Percentiles rank a stretch among this genome's conserved stretches.
phyloP scores from a whole-genome alignment of 2,113 vertebrate genomes.

The Dascyllus trimaculatus region DNA sequence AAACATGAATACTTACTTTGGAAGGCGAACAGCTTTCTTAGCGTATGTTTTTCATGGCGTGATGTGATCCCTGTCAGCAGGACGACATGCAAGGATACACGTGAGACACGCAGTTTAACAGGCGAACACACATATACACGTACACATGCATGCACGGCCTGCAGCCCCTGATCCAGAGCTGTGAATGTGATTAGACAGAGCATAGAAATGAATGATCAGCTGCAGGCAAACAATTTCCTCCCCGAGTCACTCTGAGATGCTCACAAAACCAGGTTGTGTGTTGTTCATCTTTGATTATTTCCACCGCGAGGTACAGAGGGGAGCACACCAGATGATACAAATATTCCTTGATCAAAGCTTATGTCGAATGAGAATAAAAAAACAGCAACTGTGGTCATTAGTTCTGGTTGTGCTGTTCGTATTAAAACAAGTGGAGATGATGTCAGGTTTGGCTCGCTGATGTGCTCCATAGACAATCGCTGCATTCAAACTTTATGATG shows the following conservation, averaged over 20 bases:
- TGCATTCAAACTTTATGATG: slow-evolving; percentile 16
- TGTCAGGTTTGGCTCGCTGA: slow-evolving; percentile 12
- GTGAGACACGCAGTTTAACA: slow-evolving; percentile 22
- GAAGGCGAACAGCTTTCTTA: slow-evolving; percentile 25
- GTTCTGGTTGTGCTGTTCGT: slow-evolving; percentile 25
- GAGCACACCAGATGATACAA: slow-evolving; percentile 21
- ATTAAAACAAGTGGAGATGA: slow-evolving; percentile 45
- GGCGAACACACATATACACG: background rate
- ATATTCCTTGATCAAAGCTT: slow-evolving; percentile 39
- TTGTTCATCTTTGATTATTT: slow-evolving; percentile 43
- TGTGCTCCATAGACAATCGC: background rate
- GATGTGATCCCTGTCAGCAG: slow-evolving; percentile 71
- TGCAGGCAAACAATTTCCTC: slow-evolving; percentile 23
- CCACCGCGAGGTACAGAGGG: background rate
- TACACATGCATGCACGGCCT: slow-evolving; percentile 1
- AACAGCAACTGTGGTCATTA: slow-evolving; percentile 15
- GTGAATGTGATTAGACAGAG: slow-evolving; percentile 65
- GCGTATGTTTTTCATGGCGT: slow-evolving; percentile 59
- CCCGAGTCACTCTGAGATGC: slow-evolving; percentile 43
- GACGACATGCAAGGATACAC: slow-evolving; percentile 43
- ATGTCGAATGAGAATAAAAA: slow-evolving; percentile 20
- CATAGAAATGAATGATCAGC: slow-evolving; percentile 36
- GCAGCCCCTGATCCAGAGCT: slow-evolving; percentile 43
- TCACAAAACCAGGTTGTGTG: slow-evolving; percentile 40
- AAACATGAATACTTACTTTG: slow-evolving; percentile 58